Evolutionary conservation across 2,113 vertebrate species (phyloP), one percentile per base, ranked within the genome.

Genomic region (Thamnaconus septentrionalis): DNA sequence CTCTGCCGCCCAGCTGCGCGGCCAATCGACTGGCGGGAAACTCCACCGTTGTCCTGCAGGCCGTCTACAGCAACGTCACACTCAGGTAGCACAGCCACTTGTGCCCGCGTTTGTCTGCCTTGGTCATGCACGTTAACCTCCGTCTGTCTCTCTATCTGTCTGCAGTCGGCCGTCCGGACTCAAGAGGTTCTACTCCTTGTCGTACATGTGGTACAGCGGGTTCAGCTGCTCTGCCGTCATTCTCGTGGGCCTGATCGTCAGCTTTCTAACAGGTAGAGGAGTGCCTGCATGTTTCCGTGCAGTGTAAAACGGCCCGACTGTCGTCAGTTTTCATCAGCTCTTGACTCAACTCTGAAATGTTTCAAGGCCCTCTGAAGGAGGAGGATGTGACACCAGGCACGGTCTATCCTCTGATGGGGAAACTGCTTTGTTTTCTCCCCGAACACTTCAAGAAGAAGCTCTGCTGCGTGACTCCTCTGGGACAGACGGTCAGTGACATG

Each of bases 191-290:
- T 98, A 98, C 61, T 93, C 89, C 1, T 65, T 98, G 73, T 98
- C 96, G 0, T 98, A 98, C 83, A 88, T 98, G 88, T 98, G 96
- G 96, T 98, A 98, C 89, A 96, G 94, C 0, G 96, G 89, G 0
- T 92, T 96, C 87, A 96, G 90, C 87, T 97, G 96, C 73, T 87
- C 89, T 66, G 93, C 91, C 0, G 96, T 96, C 75, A 82, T 98
- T 10, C 4, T 95, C 2, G 87, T 93, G 53, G 96, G 96, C 45
- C 90, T 98, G 67, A 64, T 92, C 53, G 81, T 97, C 90, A 98
- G 96, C 80, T 83, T 94, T 49, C 78, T 98, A 62, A 96, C 95
- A 0, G 95, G 96, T 97, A 65, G 61, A 49, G 1, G 0, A 8
- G 18, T 7, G 65, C 42, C 40, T 18, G 8, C 4, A 43, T 0